Evolutionary conservation across 1,140 invertebrate genomes (phyloP), one percentile per base, ranked within the genome.

Genomic region (Drosophila tristis): DNA sequence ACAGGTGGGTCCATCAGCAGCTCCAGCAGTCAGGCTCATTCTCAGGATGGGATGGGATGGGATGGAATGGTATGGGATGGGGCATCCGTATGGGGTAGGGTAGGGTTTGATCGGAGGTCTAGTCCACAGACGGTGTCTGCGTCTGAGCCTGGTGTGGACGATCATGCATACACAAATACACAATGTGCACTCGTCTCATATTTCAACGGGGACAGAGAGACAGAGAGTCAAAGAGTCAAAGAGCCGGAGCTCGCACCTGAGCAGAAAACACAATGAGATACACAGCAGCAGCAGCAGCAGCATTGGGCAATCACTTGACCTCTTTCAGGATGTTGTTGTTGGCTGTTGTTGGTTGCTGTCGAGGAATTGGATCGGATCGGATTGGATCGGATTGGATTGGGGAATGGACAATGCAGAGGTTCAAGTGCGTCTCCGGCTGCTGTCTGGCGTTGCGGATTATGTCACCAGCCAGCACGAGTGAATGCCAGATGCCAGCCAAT

Each of bases 271-370:
- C 84, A 89, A 89, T 89, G 84, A 89, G 84, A 89, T 79, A 72
- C 62, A 25, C 23, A 59, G 59, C 57, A 61, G 49, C 25, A 16
- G 44, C n/a, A 50, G 59, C 11, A 29, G 50, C 74, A 72, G 47
- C 60, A 81, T 85, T 85, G 84, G 73, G 67, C 79, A 87, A 87
- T 87, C 76, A 80, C 79, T 89, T 89, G 84, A 89, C 84, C 84
- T 89, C 85, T 89, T 89, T 89, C 84, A 89, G 84, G 84, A 89
- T 89, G 76, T 85, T 89, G 84, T 89, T 87, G 81, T 75, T 77
- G 58, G 54, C 4, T 43, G 57, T 42, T 47, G 60, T 23, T 23
- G 23, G n/a, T n/a, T n/a, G 60, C 35, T 64, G 64, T 15, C 51
- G 48, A 8, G 63, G 44, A 50, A 50, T 39, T 51, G 49, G 58